Base-by-base conservation (phyloP, 2,888 invertebrate species). In the Polyommatus iphigenia region DNA sequence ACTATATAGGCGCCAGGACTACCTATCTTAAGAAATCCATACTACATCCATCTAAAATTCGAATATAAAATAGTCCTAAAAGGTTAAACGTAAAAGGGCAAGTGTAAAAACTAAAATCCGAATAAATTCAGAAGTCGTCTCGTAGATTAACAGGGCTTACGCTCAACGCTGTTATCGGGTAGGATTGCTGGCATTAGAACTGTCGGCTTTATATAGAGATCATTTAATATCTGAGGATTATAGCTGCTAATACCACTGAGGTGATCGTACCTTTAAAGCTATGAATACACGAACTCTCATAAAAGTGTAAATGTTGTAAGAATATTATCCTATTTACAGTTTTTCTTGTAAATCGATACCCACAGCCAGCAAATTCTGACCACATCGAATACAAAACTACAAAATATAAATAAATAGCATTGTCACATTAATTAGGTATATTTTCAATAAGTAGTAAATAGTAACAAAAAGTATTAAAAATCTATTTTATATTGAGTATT, bases 81-180 rank as follows among this genome's bases (percentile, higher is more conserved):
- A 36, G 6, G 50, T 50, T 50, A 15, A 50, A 15, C 0, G 50
- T 50, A 15, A 3, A 50, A 20, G 24, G 20, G 20, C 20, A 24
- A 57, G 20, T 62, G 62, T 62, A 20, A 10, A 24, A 20, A 24
- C 62, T 62, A 20, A 10, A 24, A 20, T 62, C 62, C 62, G 13
- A 62, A 62, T 62, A 62, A 62, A 62, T 62, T 62, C 62, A 24
- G 62, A 62, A 62, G 62, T 24, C 62, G 3, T 62, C 59, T 10
- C 59, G 10, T 13, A 62, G 20, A 62, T 62, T 62, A 62, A 62
- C 59, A 62, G 67, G 67, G 29, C 29, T 67, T 29, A 32, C 29
- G 67, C 29, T 67, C 18, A 29, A 32, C 29, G 67, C 18, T 13
- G 24, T 62, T 32, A 67, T 67, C 32, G 67, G 29, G 15, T 62